Evolutionary conservation across 2,113 vertebrate species (phyloP), one percentile per base, ranked within the genome.

Genomic region (Chascanopsetta lugubris): DNA sequence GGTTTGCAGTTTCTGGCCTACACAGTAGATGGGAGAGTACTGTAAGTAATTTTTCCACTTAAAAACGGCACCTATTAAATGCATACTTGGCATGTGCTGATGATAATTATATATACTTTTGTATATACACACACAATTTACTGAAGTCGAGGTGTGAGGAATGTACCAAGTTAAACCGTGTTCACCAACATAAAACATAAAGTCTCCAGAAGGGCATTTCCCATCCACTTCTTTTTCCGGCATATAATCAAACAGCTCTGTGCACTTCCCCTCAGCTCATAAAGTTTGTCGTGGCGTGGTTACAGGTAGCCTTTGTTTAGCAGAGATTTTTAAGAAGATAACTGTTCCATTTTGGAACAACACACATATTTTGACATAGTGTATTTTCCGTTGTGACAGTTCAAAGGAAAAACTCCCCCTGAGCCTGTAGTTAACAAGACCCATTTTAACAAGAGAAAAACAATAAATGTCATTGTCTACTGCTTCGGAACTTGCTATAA

Each of bases 381-480:
- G n/a, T n/a, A n/a, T n/a, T n/a, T 57, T 45, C 29, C 47, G 36
- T 24, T 45, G 34, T 62, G 69, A 63, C 57, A 50, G 8, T 47
- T 13, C 38, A 54, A 17, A 12, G 66, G 27, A 58, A 68, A 74
- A 68, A 18, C 18, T 50, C 20, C 38, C 27, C 2, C 0, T 0
- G 64, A 62, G 24, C 24, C 15, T 34, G 51, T 26, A 15, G 42
- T 58, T 48, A n/a, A n/a, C n/a, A n/a, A n/a, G n/a, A 13, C 56
- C 38, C 15, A 48, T 64, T 50, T 54, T 26, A 61, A 45, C 43
- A 66, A 61, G 58, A 60, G 21, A 59, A 46, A 22, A 70, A 64
- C 43, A 77, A 54, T 67, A 72, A 66, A 55, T 45, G 49, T 26
- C 69, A 76, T 51, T 62, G 47, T 75, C 67, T 1, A 18, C 27